Percentiles rank a stretch among this genome's conserved stretches.
These are phyloP conservation scores for Heliconius eleuchia DNA, from an alignment of 1,140 invertebrate genomes.

Conservation along the genomic window DNA sequence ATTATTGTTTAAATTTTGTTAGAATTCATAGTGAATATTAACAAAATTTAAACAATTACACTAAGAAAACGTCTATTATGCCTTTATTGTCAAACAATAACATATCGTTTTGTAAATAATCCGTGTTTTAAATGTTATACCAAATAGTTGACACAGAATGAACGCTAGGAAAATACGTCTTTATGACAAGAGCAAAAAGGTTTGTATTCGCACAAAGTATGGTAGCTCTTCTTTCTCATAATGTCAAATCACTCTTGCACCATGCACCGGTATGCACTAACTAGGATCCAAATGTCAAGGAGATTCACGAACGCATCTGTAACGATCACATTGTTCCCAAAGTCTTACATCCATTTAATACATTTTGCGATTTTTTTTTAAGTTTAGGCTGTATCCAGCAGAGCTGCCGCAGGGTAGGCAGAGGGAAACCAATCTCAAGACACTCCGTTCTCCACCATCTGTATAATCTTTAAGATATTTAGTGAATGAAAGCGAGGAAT, in stretches of 20 bases:
- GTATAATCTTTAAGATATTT: no score
- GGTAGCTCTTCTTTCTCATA: conserved; percentile 26
- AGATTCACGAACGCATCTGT: conserved; percentile 24
- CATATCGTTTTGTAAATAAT: conserved; percentile 18
- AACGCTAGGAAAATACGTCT: not conserved
- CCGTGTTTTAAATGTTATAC: conserved; percentile 35
- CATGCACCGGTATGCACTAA: conserved; percentile 36
- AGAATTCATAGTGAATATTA: not conserved
- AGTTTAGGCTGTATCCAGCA: not conserved
- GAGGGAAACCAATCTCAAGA: no score
- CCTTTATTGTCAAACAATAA: not conserved
- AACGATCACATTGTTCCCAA: not conserved
- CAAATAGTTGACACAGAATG: conserved; percentile 27
- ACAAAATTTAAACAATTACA: not conserved
- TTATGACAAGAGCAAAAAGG: not conserved
- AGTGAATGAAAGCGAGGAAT: no score
- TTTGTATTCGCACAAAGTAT: not conserved
- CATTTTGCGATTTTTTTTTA: not conserved
- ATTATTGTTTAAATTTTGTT: no score
- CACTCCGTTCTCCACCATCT: no score
- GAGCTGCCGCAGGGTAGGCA: no score
- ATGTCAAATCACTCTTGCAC: conserved; percentile 34
- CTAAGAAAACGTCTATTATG: not conserved
- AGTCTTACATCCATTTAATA: not conserved
- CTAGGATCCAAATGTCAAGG: conserved; percentile 35